Base-by-base conservation (phyloP, 2,888 invertebrate species). In the Acanthopleura granulata region DNA sequence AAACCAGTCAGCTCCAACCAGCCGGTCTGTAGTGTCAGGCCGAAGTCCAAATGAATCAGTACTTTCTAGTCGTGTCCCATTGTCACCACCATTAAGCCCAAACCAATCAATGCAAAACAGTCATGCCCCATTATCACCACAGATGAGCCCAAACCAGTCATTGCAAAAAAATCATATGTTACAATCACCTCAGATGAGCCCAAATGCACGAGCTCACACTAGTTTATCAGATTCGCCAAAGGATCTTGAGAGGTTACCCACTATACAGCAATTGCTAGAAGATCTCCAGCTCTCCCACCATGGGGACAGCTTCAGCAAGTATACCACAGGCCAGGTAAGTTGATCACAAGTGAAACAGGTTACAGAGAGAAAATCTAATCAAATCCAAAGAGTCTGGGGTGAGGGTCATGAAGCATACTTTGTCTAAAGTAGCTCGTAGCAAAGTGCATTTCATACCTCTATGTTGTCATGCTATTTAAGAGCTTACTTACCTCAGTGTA, bases 241-340 rank as follows among this genome's bases (percentile, higher is more conserved):
- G 29, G 73, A 18, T 70, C 16, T 22, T 25, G 22, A 16, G 25
- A 25, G n/a, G n/a, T n/a, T 62, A 49, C 50, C 29, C 49, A 27
- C 29, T n/a, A n/a, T n/a, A 29, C 62, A 40, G 25, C 62, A 72
- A 49, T 62, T 30, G n/a, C 72, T 69, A 16, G 12, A 50, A 69
- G 50, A 62, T 18, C 22, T 49, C 29, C 61, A 49, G 72, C 27
- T 49, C 15, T 22, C 27, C 49, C 49, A 62, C 30, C 62, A 66
- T 49, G 22, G 18, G 49, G 66, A 66, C 18, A 27, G 22, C 22
- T 66, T 66, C 29, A 66, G 66, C 29, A 75, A 74, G 50, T 30
- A 62, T n/a, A 69, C 77, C 16, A 49, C 62, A 3, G 51, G 74
- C 49, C 72, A 78, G 76, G 77, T 78, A 71, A 66, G 22, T 40